Conservation (phyloP, 30 jellyfish, hydroid and myxozoan species). For the Nemopilema nomurai region DNA sequence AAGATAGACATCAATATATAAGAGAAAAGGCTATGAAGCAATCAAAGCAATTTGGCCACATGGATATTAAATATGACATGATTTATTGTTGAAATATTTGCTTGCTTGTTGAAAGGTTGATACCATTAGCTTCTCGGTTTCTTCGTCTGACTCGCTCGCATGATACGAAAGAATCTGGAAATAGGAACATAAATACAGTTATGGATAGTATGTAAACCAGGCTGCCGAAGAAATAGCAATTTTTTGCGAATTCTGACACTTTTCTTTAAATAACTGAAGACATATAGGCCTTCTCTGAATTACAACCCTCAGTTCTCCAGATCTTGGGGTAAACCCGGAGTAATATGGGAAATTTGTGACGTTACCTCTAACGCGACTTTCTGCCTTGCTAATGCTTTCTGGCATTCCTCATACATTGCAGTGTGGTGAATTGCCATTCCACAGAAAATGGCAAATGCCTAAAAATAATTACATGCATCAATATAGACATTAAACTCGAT, state of each 20-base stretch:
- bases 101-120: conserved; percentile 5
- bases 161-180: conserved; percentile 88
- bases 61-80: too few relatives aligned
- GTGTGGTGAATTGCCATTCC: conserved; percentile 98
- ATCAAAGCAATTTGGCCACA: background rate
- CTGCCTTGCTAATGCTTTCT: conserved; percentile 91
- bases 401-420: conserved; percentile 87
- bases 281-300: too few relatives aligned
- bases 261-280: too few relatives aligned
- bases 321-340: too few relatives aligned
- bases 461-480: background rate
- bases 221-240: too few relatives aligned
- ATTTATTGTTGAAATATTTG: too few relatives aligned
- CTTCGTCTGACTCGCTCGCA: conserved; percentile 86
- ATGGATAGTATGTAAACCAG: too few relatives aligned
- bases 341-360: background rate
- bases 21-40: background rate
- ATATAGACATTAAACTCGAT: background rate
- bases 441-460: conserved; percentile 98
- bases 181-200: background rate
- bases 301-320: too few relatives aligned
- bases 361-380: conserved; percentile 93
- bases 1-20: too few relatives aligned
- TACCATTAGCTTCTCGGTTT: conserved; percentile 69
- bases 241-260: too few relatives aligned